These are phyloP conservation scores for Drosophila silvestris DNA, from an alignment of 2,888 invertebrate genomes.

Conservation along the genomic window DNA sequence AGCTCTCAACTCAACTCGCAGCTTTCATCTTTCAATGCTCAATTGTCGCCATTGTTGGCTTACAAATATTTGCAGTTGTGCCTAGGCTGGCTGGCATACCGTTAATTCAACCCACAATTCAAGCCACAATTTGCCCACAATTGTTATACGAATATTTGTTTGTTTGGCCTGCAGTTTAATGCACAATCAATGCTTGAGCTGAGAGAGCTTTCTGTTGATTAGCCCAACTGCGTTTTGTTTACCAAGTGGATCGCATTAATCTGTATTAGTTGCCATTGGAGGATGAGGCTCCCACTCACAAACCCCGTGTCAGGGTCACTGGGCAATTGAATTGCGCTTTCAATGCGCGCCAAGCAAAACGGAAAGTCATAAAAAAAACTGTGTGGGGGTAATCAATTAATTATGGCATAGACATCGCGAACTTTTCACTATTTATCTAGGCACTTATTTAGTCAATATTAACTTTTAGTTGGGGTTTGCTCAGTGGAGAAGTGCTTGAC, in stretches of 20 bases:
- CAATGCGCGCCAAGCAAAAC: conserved; percentile 43
- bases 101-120: conserved; percentile 68
- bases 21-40: conserved; percentile 25
- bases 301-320: conserved; percentile 41
- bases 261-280: conserved; percentile 19
- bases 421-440: conserved; percentile 21
- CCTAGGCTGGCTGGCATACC: conserved; percentile 22
- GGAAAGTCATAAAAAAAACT: conserved; percentile 34
- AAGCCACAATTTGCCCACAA: conserved; percentile 59
- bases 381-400: conserved; percentile 62
- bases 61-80: conserved; percentile 76
- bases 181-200: conserved; percentile 70
- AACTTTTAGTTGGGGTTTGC: background rate
- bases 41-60: conserved; percentile 61
- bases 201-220: conserved; percentile 65
- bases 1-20: conserved; percentile 8
- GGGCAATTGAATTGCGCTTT: conserved; percentile 38
- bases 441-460: background rate
- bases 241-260: conserved; percentile 29
- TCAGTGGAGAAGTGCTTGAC: background rate
- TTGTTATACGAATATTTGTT: conserved; percentile 38
- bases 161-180: conserved; percentile 71
- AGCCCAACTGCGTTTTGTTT: conserved; percentile 64
- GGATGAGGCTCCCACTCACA: conserved; percentile 5
- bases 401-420: conserved; percentile 50